Percentiles rank a stretch among this genome's conserved stretches.
These are phyloP conservation scores for Cosmia trapezina DNA, from an alignment of 2,888 invertebrate species.

Conservation along the genomic window DNA sequence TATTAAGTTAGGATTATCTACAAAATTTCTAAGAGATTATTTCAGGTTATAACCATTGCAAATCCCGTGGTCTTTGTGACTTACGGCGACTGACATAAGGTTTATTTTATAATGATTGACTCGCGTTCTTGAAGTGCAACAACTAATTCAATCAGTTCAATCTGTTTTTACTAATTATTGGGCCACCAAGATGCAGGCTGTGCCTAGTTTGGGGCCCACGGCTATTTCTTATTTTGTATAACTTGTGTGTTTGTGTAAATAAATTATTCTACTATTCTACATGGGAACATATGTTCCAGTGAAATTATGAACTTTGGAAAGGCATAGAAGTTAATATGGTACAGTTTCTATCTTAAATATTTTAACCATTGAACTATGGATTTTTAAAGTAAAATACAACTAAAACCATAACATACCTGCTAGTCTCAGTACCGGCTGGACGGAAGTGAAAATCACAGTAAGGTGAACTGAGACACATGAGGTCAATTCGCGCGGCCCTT, in stretches of 20 bases:
- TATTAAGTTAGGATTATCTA: no score
- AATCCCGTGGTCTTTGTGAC: no score
- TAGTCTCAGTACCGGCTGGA: constrained; percentile 93
- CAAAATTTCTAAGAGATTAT: no score
- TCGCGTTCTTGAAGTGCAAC: background rate
- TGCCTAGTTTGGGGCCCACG: no score
- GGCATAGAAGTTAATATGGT: background rate
- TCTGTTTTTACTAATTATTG: no score
- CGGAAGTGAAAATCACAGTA: constrained; percentile 97
- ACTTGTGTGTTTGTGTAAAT: no score
- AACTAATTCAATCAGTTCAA: no score
- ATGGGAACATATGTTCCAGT: background rate
- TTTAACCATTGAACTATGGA: background rate
- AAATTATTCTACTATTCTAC: no score
- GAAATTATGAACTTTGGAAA: background rate
- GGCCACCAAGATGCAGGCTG: no score
- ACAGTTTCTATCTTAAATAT: no score
- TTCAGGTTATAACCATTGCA: background rate
- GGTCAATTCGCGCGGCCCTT: constrained; percentile 93
- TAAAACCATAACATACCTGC: constrained; percentile 87
- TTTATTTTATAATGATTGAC: background rate
- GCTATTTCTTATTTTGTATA: no score
- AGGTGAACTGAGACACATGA: constrained; percentile 96
- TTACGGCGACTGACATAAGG: no score
- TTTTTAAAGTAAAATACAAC: background rate